Evolutionary conservation across 2,888 invertebrate genomes (phyloP), one percentile per base, ranked within the genome.

Genomic region (Bembecia ichneumoniformis): DNA sequence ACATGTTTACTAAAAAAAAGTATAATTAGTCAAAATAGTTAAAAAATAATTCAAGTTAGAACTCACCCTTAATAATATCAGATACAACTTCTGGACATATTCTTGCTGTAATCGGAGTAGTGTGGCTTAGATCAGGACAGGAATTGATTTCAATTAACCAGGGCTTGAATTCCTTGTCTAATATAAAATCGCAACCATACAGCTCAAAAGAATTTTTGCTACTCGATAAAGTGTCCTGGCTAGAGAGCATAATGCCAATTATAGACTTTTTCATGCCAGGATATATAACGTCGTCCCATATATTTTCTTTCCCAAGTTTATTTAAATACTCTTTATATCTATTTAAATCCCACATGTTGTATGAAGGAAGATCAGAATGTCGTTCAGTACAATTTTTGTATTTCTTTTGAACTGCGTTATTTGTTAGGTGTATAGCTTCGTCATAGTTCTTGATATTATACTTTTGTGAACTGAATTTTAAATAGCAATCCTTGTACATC

Each of bases 101-200:
- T 57, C 91, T 89, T 0, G 94, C 92, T 0, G 97, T 97, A 10
- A 97, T 91, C 51, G 90, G 90, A 0, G 97, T 97, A 20, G 95
- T 96, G 16, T 92, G 89, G 53, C 90, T 88, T 77, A 97, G 90
- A 75, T 96, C 93, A 0, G 97, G 97, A 66, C 93, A 93, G 1
- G 95, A 94, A 83, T 98, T 97, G 57, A 97, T 96, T 87, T 98
- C 97, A 62, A 98, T 94, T 53, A 97, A 81, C 93, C 96, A 96
- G 0, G 96, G 96, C 54, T 91, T 90, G 60, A 91, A 94, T 63
- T 95, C 92, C 64, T 96, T 93, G 51, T 94, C 93, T 36, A 97
- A 74, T 88, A 97, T 93, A 72, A 97, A 97, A 80, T 98, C 97
- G 49, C 96, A 96, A 4, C 97, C 97, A 69, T 95, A 97, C 36